A percentile compares a stretch with the other conserved stretches of the same genome.
phyloP scores from a whole-genome alignment of 2,888 invertebrate genomes.

The Catocala fraxini region DNA sequence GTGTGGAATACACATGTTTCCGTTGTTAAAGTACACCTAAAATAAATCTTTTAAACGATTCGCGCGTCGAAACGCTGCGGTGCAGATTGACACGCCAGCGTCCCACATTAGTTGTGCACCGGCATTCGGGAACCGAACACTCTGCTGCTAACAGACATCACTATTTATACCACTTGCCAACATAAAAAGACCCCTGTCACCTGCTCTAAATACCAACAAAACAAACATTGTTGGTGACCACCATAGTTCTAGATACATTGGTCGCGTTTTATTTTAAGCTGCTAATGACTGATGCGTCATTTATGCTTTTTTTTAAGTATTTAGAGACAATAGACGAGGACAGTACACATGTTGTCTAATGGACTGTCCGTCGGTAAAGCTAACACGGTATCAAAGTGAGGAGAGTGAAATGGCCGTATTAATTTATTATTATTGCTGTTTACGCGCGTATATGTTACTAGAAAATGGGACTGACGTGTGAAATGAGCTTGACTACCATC shows the following conservation, averaged over 20 bases:
- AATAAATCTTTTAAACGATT: conserved; percentile 54
- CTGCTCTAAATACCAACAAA: conserved; percentile 57
- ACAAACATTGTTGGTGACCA: conserved; percentile 35
- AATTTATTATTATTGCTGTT: conserved; percentile 27
- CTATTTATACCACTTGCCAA: conserved; percentile 76
- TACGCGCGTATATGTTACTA: conserved; percentile 23
- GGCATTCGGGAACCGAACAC: conserved; percentile 80
- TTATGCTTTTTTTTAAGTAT: conserved; percentile 64
- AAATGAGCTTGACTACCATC: conserved; percentile 20
- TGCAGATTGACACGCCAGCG: conserved; percentile 75
- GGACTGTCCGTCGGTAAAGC: conserved; percentile 36
- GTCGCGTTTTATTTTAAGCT: conserved; percentile 55
- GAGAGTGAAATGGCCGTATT: conserved; percentile 4
- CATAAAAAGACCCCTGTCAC: conserved; percentile 59
- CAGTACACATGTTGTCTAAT: conserved; percentile 40
- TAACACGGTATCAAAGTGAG: conserved; percentile 33
- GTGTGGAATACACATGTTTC: conserved; percentile 34
- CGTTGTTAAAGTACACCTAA: conserved; percentile 42
- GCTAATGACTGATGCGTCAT: conserved; percentile 77
- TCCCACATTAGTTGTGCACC: conserved; percentile 75
- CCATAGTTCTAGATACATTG: conserved; percentile 50
- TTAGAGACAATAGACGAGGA: conserved; percentile 63
- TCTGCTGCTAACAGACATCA: conserved; percentile 76
- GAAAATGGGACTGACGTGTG: conserved; percentile 20
- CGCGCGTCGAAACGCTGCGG: conserved; percentile 47